Evolutionary conservation across 1,140 invertebrate genomes (phyloP), one percentile per base, ranked within the genome.

Genomic region (Oedothorax gibbosus): DNA sequence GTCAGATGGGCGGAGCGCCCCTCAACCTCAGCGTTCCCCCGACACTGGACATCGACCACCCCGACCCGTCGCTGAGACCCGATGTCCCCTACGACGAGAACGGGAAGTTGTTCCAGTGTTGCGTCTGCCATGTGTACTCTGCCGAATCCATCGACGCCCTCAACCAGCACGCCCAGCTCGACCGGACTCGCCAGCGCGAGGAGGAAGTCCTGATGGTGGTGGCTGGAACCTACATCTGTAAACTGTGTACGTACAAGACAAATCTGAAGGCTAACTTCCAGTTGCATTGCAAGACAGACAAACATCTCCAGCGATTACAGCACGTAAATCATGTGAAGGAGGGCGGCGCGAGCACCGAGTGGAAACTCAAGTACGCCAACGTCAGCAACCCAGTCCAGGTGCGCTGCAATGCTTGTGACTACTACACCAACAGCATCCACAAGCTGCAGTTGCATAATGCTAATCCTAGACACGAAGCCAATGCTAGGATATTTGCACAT

Each of bases 211-310:
- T 97, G 35, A 94, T 96, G 14, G 92, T 97, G 7, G 94, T 96
- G 64, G 95, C 95, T 56, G 97, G 97, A 51, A 96, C 97, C 88
- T 99, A 99, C 90, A 95, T 98, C 85, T 99, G 98, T 90, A 97
- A 98, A 91, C 92, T 99, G 21, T 99, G 98, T 92, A 97, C 96
- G 78, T 99, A 99, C 91, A 99, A 98, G 90, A 99, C 98, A 0
- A 99, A 98, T 90, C 92, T 99, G 50, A 99, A 99, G 90, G 98
- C 98, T 10, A 99, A 99, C 91, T 99, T 99, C 91, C 98, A 99
- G 91, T 93, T 99, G 21, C 98, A 99, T 89, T 99, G 98, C 90
- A 99, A 99, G 91, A 99, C 98, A 51, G 98, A 99, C 91, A 99
- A 99, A 90, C 98, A 99, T 92, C 91, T 99, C 72, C 98, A 99